Percentiles rank a stretch among this genome's conserved stretches.
Evolutionary conservation across 1,140 invertebrate genomes (phyloP).

Genomic region (Chymomyza costata): DNA sequence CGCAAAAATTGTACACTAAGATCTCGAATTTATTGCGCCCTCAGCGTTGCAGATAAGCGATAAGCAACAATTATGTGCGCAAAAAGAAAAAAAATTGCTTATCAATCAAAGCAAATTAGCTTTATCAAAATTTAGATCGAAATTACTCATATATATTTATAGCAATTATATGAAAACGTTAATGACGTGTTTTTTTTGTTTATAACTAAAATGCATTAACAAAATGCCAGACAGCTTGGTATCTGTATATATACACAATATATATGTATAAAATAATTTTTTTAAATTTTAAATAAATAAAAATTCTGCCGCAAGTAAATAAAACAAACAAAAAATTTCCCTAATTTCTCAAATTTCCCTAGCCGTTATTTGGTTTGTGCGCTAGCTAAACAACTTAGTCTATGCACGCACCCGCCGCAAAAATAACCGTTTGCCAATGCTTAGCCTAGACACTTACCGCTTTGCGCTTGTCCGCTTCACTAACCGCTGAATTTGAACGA

Average conservation of each 20-base stretch:
- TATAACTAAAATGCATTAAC: no score
- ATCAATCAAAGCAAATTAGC: constrained; percentile 36
- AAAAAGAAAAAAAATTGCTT: no score
- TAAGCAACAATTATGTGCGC: no score
- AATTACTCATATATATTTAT: constrained; percentile 36
- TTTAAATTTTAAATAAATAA: not conserved
- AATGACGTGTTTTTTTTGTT: no score
- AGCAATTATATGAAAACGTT: constrained; percentile 13
- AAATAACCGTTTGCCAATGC: constrained; percentile 1
- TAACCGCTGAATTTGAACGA: constrained; percentile 83
- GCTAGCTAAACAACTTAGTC: not conserved
- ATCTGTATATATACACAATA: no score
- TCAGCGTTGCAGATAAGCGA: no score
- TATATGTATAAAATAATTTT: no score
- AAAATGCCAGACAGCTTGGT: no score
- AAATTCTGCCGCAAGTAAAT: not conserved
- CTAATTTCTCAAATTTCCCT: not conserved
- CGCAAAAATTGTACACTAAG: no score
- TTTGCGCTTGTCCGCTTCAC: constrained; percentile 84
- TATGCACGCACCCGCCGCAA: not conserved
- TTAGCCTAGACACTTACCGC: constrained; percentile 79
- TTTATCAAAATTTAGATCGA: constrained; percentile 23
- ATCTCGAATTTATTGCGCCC: no score
- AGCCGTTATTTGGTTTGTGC: constrained; percentile 10
- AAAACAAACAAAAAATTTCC: not conserved